Evolutionary conservation across 1,140 invertebrate species (phyloP), one percentile per base, ranked within the genome.

Genomic region (Propsilocerus akamusi): DNA sequence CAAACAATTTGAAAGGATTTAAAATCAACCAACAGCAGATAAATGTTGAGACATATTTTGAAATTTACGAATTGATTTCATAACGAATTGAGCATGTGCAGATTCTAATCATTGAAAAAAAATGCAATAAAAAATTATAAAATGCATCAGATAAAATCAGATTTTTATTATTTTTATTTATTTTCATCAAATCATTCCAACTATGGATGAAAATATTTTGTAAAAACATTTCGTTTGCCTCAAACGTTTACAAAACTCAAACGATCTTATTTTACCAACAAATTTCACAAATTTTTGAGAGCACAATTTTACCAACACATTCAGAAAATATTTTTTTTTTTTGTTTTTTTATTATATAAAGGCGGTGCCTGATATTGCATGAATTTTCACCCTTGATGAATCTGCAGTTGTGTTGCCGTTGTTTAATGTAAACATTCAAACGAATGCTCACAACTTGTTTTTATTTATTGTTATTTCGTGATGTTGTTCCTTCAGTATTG

Each of bases 191-290:
- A n/a, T n/a, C n/a, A 11, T 30, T 30, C 28, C 28, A 30, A 30
- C 28, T 30, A 30, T 30, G 28, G 28, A 30, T 30, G 28, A 30
- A 30, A 30, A 30, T 30, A 30, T 30, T 30, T 8, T 30, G n/a
- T 30, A 30, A 11, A 8, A 30, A 30, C 28, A 30, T 30, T 30
- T n/a, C 17, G 14, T 30, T 24, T 32, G 28, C 26, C 26, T 34
- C 30, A 26, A 30, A 49, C 14, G 26, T 49, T 32, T 28, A 22
- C 24, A 49, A n/a, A 49, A 49, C 48, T 49, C n/a, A 8, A 23
- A 30, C 48, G 48, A 49, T 49, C 17, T 49, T 49, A 49, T 49
- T 49, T 49, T 25, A 14, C 48, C 48, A 49, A 49, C 48, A 49
- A 49, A 24, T n/a, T 3, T 30, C n/a, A n/a, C n/a, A n/a, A n/a